Base-by-base conservation (phyloP, 23 tunicate genomes). In the Ascidia mentula region DNA sequence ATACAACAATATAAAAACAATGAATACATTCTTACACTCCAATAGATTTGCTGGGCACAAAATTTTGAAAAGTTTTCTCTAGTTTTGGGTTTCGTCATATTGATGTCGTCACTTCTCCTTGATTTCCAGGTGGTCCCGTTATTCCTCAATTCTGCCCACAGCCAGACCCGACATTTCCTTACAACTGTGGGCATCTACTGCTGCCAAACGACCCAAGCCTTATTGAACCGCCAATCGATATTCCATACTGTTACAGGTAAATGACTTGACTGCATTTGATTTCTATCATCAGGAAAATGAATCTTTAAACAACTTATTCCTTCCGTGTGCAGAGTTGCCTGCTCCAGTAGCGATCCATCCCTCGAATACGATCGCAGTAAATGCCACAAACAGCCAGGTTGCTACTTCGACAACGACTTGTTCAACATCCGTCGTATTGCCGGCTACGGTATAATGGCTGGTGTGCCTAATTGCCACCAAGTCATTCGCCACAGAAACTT, bases 381-480 rank as follows among this genome's bases (percentile, higher is more conserved):
- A 38, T 90, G 96, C 45, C 36, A 85, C 18, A 38, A 38, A 30
- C 83, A 77, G 40, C 96, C 96, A 0, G 96, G 96, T 17, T 90
- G 96, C 38, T 76, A 72, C 61, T 90, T 85, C 45, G 96, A 90
- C 39, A 8, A 34, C 22, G 79, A 59, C 36, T 65, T 90, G 71
- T 76, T 8, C 80, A 69, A 80, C 76, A 80, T 85, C 81, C 40
- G 96, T 40, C 40, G 74, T 28, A 28, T 79, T 7, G 81, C 60
- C 0, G 89, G 96, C 37, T 85, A 90, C 46, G 77, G 86, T 24
- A 75, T 90, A 2, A 75, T 90, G 37, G 89, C 96, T 20, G 71
- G 79, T 31, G 89, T 90, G 30, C 96, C 96, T 4, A 83, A 85
- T 28, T 90, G 96, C 37, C 96, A 90, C 36, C 22, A 60, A 72